Evolutionary conservation across 2,888 invertebrate species (phyloP).

Genomic region (Plemyria rubiginata): DNA sequence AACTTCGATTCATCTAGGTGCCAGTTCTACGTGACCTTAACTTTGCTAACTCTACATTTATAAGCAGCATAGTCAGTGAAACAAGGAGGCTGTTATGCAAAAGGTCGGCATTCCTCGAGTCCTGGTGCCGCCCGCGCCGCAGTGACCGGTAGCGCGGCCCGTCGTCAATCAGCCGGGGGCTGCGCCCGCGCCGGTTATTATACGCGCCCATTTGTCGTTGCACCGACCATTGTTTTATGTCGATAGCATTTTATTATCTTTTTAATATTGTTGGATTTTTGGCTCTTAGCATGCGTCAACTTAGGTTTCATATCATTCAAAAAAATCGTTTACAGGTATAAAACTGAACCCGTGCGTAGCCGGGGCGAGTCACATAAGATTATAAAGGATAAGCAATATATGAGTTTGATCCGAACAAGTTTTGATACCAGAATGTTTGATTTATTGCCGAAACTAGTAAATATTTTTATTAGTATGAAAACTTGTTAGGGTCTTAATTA

Average conservation of each 20-base stretch:
- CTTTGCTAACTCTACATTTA: not conserved
- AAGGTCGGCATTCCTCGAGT: conserved; percentile 17
- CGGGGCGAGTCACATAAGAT: too few species aligned
- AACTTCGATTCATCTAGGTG: too few species aligned
- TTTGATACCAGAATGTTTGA: too few species aligned
- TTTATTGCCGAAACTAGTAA: too few species aligned
- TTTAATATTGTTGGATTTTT: not conserved
- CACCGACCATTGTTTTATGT: conserved; percentile 22
- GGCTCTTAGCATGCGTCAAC: not conserved
- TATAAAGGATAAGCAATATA: too few species aligned
- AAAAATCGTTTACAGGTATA: too few species aligned
- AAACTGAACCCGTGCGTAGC: too few species aligned
- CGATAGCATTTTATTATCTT: conserved; percentile 16
- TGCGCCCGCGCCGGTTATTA: conserved; percentile 25
- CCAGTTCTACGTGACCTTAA: too few species aligned
- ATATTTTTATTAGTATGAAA: too few species aligned
- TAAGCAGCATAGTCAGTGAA: not conserved
- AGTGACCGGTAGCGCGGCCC: conserved; percentile 22
- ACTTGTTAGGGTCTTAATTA: too few species aligned
- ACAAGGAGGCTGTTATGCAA: conserved; percentile 21
- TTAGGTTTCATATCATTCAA: too few species aligned
- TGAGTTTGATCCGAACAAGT: too few species aligned
- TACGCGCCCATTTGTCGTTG: conserved; percentile 19
- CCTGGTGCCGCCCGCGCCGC: conserved; percentile 7
- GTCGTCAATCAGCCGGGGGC: conserved; percentile 28